phyloP scores from a whole-genome alignment of 2,888 invertebrate genomes.

The Lasioglossum calceatum region DNA sequence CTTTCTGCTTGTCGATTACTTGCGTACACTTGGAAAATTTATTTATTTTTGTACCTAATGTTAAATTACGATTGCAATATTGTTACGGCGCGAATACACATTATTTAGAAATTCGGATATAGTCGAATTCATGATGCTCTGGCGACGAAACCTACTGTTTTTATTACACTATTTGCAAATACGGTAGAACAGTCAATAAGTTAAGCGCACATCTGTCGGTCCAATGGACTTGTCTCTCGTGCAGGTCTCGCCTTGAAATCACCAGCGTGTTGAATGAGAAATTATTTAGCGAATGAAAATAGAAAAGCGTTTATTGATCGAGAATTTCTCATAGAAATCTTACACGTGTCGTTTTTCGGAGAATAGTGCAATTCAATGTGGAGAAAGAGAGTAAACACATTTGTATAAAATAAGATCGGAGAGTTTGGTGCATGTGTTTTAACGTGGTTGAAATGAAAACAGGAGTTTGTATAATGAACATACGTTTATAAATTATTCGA shows the following conservation, averaged over 20 bases:
- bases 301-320: neutral
- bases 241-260: neutral
- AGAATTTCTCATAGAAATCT: neutral
- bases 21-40: neutral
- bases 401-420: neutral
- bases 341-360: neutral
- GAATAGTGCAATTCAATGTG: neutral
- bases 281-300: neutral
- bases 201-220: neutral
- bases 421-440: conserved; percentile 19
- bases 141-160: neutral
- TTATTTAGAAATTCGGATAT: neutral
- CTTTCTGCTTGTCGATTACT: neutral
- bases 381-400: neutral
- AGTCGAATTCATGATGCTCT: neutral
- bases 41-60: conserved; percentile 9
- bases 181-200: neutral
- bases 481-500: conserved; percentile 43
- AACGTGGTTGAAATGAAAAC: conserved; percentile 28
- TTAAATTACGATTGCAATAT: neutral
- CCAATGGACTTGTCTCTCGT: neutral
- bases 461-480: conserved; percentile 17
- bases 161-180: neutral
- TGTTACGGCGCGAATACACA: neutral
- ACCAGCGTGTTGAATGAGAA: neutral